Evolutionary conservation across 2,888 invertebrate species (phyloP).

Genomic region (Eutolmus rufibarbis): DNA sequence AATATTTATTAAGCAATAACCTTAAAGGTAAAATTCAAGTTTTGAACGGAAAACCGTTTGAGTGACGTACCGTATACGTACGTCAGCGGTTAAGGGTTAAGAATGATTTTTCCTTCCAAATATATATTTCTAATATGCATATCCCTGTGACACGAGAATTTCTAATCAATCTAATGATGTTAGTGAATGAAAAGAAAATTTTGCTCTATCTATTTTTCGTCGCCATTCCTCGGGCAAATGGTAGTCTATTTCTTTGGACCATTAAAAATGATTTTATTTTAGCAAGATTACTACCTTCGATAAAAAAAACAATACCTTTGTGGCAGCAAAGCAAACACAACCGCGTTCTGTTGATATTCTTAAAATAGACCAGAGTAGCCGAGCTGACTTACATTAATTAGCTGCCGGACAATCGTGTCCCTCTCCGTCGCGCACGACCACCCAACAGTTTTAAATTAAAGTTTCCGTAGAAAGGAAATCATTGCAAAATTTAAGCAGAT

Average conservation of each 20-base stretch:
- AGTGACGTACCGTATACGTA: too few relatives aligned
- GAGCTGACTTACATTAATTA: background rate
- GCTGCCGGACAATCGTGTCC: background rate
- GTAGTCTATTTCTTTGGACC: background rate
- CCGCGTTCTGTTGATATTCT: background rate
- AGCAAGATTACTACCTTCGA: background rate
- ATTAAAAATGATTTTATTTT: background rate
- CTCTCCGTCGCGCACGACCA: background rate
- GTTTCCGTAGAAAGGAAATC: background rate
- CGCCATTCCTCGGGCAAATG: background rate
- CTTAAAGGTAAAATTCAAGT: too few relatives aligned
- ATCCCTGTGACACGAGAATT: background rate
- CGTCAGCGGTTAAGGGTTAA: too few relatives aligned
- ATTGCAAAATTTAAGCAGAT: background rate
- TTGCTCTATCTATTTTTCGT: background rate
- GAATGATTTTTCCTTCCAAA: background rate
- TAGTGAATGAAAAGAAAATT: background rate
- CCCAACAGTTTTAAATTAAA: background rate
- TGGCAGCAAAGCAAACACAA: background rate
- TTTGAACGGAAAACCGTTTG: too few relatives aligned
- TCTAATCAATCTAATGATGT: background rate
- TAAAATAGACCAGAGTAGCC: background rate
- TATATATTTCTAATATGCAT: background rate
- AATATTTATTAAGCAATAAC: too few relatives aligned
- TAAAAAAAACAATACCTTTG: background rate